Evolutionary conservation across 2,888 invertebrate genomes (phyloP).

Genomic region (Syritta pipiens): DNA sequence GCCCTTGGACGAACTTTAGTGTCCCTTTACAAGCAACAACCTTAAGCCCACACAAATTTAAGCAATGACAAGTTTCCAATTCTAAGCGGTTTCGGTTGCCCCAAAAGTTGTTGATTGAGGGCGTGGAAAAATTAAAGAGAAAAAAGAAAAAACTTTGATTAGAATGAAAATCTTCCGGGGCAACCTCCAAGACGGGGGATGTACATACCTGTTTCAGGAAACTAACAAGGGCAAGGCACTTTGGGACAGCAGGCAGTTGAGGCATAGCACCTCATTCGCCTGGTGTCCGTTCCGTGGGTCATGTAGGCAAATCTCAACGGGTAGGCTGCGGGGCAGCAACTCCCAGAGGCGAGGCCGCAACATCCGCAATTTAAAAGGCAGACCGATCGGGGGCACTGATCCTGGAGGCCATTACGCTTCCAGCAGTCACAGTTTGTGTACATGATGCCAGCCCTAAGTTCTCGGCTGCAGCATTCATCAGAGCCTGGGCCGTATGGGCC

Average conservation of each 20-base stretch:
- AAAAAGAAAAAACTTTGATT: too few relatives aligned
- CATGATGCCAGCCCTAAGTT: conserved; percentile 81
- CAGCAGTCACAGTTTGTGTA: conserved; percentile 82
- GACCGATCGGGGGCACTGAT: conserved; percentile 81
- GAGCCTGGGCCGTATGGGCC: conserved; percentile 17
- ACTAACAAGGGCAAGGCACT: too few relatives aligned
- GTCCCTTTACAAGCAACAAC: too few relatives aligned
- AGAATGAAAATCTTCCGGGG: too few relatives aligned
- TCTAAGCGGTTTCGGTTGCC: too few relatives aligned
- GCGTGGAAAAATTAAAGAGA: too few relatives aligned
- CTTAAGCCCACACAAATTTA: too few relatives aligned
- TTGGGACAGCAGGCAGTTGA: conserved; percentile 61
- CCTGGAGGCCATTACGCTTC: conserved; percentile 82
- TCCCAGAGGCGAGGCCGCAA: conserved; percentile 79
- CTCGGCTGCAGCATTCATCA: conserved; percentile 80
- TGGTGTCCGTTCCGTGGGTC: conserved; percentile 76
- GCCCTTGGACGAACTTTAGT: too few relatives aligned
- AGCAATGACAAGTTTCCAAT: too few relatives aligned
- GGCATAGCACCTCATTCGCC: conserved; percentile 73
- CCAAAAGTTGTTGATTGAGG: too few relatives aligned
- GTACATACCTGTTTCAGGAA: too few relatives aligned
- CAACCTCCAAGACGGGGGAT: too few relatives aligned
- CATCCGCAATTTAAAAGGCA: conserved; percentile 81
- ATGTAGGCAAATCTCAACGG: conserved; percentile 75
- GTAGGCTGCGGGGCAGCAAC: conserved; percentile 79